Base-by-base conservation (phyloP, 2,797 vertebrate species). In the Champsocephalus esox region DNA sequence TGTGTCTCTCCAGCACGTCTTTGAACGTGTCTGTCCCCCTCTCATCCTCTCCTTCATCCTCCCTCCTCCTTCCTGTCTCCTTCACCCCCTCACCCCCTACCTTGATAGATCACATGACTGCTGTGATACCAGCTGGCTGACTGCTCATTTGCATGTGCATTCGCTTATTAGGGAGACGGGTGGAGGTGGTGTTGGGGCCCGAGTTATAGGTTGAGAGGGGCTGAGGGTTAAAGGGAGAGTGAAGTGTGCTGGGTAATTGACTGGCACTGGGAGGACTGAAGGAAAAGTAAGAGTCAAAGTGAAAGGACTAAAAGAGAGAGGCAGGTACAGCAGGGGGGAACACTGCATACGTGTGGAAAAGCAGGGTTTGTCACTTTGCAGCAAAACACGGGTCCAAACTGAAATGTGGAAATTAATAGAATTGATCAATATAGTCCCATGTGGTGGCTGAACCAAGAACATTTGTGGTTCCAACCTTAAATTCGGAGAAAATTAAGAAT, bases 91-190 rank as follows among this genome's bases (percentile, higher is more conserved):
- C 87, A 92, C 90, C 90, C 86, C 88, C 88, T 92, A 93, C 91
- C 90, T 93, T 93, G 92, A 94, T 90, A 92, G 90, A 93, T 93
- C 94, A 94, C 91, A 93, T 93, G 92, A 88, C 88, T 85, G 86
- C 87, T 91, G 91, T 92, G 92, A 92, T 92, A 93, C 93, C 94
- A 94, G 94, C 94, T 95, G 94, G 90, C 92, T 92, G 83, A 82
- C 85, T 88, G 89, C 90, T 92, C 88, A 94, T 95, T 94, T 94
- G 91, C 94, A 95, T 94, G 90, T 88, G 83, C 73, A 70, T 85
- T 88, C 81, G 71, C 90, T 91, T 89, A 92, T 92, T 93, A 92
- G 79, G 90, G 79, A 86, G 81, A 86, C 19, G 44, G 58, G 72
- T 62, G 70, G 76, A 74, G 84, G 75, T 68, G 54, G 48, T 48